Base-by-base conservation (phyloP, 2,113 vertebrate species). In the Dunckerocampus dactyliophorus region DNA sequence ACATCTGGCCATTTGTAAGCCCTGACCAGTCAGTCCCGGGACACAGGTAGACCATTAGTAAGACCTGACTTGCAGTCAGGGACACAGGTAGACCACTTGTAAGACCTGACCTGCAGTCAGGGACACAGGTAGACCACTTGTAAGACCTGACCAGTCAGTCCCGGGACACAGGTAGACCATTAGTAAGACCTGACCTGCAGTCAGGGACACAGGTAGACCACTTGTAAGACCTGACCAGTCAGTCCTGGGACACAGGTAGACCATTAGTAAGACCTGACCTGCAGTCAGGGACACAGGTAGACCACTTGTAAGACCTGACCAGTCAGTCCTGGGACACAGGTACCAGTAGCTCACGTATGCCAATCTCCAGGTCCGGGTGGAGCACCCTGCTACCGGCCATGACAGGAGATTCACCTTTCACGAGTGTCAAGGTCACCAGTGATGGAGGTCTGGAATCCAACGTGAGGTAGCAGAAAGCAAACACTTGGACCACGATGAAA, bases 11-110 rank as follows among this genome's bases (percentile, higher is more conserved):
- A n/a, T n/a, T n/a, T n/a, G n/a, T n/a, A n/a, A n/a, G n/a, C n/a
- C n/a, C n/a, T n/a, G n/a, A n/a, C n/a, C n/a, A n/a, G n/a, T n/a
- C n/a, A n/a, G n/a, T n/a, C n/a, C n/a, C n/a, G n/a, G n/a, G n/a
- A n/a, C n/a, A n/a, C n/a, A n/a, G 37, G 7, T 9, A 39, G 37
- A 54, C 22, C 14, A 52, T 16, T 19, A 34, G 28, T 37, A 17
- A 47, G 48, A 73, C 62, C 87, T 86, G 42, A 83, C 91, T n/a
- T n/a, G n/a, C 75, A 98, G 95, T 71, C 86, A 82, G 62, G 28
- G 79, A 92, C n/a, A 72, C 72, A 31, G 96, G 93, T 94, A 90
- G 49, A 11, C n/a, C n/a, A n/a, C n/a, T n/a, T n/a, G n/a, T n/a
- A n/a, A n/a, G n/a, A n/a, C n/a, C n/a, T n/a, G n/a, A n/a, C n/a